Evolutionary conservation across 2,888 invertebrate species (phyloP).

Genomic region (Acronicta leporina): DNA sequence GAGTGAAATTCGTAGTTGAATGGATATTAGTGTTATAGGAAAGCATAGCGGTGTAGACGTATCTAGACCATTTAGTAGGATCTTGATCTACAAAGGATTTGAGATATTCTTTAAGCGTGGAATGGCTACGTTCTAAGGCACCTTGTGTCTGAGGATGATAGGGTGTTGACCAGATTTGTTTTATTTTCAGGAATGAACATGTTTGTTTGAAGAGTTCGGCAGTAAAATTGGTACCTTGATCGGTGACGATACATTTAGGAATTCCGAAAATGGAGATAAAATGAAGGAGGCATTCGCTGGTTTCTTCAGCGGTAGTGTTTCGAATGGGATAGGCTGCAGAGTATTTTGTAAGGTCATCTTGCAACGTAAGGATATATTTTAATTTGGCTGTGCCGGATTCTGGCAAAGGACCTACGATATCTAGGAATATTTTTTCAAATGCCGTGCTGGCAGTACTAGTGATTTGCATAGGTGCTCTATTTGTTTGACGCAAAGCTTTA

Average conservation of each 20-base stretch:
- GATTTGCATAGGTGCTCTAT: conserved; percentile 11
- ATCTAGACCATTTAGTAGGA: neutral
- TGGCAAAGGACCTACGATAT: conserved; percentile 15
- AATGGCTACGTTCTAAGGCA: conserved; percentile 8
- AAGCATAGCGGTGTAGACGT: no score
- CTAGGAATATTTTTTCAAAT: conserved; percentile 11
- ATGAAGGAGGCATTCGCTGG: conserved; percentile 6
- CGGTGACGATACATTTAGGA: conserved; percentile 7
- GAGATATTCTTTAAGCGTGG: conserved; percentile 7
- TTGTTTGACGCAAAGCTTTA: conserved; percentile 21
- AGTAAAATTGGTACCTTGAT: conserved; percentile 5
- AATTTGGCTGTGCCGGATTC: conserved; percentile 4
- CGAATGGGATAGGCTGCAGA: conserved; percentile 10
- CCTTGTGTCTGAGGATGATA: conserved; percentile 17
- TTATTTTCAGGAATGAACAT: neutral
- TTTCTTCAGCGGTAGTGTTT: neutral
- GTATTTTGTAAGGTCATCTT: conserved; percentile 16
- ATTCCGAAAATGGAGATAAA: conserved; percentile 13
- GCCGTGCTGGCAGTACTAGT: conserved; percentile 6
- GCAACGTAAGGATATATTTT: conserved; percentile 14
- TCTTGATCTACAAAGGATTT: conserved; percentile 4
- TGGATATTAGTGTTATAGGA: no score
- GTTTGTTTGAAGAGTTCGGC: conserved; percentile 5
- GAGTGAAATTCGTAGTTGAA: no score
- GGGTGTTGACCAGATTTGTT: conserved; percentile 7